Evolutionary conservation across 1,140 invertebrate genomes (phyloP), one percentile per base, ranked within the genome.

Genomic region (Drosophila obscura): DNA sequence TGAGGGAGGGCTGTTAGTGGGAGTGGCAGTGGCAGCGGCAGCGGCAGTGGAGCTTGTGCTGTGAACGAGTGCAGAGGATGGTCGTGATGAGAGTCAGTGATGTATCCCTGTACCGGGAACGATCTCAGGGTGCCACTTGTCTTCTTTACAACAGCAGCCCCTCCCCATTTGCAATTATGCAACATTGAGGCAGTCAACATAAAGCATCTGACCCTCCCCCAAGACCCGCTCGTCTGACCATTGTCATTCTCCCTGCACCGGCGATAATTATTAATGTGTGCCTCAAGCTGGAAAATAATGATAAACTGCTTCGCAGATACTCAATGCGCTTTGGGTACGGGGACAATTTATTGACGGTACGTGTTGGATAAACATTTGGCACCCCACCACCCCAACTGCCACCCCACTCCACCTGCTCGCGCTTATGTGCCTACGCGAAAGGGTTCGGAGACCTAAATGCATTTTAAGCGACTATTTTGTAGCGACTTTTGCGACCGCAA

Each of bases 241-340:
- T 39, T 24, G 16, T 49, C 9, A 26, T 19, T 15, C 45, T 11
- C 39, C n/a, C 64, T 53, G 44, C 28, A 26, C 48, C 39, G 39
- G 64, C 39, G 61, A 67, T 67, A 66, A 67, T 66, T 67, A 67
- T 53, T 53, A 52, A 67, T 68, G 63, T 31, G 43, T 50, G 31
- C 63, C 66, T 68, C 48, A 56, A 68, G 31, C 41, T 67, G 66
- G 50, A 63, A 68, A 69, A 71, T 71, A 58, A 69, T 69, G 66
- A 69, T 57, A 28, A 48, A 69, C 44, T 69, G 66, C 35, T 19
- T 11, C 8, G 50, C 69, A 69, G 67, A 71, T 50, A 69, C 52
- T 58, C 51, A 50, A 49, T 35, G 55, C 19, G 68, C n/a, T 49
- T 69, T 39, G 11, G 11, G 35, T 35, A 26, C 65, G 43, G 19